These are phyloP conservation scores for Sebastes itinus DNA, from an alignment of 2,797 vertebrate genomes.

Conservation along the genomic window DNA sequence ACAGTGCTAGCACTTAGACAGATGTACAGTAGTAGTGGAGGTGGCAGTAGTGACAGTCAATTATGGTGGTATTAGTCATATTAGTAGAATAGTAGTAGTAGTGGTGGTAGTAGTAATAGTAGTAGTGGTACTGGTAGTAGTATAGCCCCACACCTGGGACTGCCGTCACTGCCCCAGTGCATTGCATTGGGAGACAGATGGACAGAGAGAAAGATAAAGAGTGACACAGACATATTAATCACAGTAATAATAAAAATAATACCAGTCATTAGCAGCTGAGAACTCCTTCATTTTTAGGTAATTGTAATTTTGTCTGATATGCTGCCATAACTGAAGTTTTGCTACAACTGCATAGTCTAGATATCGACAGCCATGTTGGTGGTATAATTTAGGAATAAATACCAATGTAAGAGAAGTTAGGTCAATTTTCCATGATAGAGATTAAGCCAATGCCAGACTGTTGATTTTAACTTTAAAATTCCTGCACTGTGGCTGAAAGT, in stretches of 20 bases:
- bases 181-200: slow-evolving; percentile 73
- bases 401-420: neutral
- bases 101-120: slow-evolving; percentile 5
- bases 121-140: slow-evolving; percentile 39
- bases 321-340: neutral
- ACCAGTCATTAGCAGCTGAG: neutral
- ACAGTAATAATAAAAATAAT: slow-evolving; percentile 12
- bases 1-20: slow-evolving; percentile 20
- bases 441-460: neutral
- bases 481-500: neutral
- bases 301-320: neutral
- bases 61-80: slow-evolving; percentile 75
- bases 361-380: neutral
- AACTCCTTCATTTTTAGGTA: neutral
- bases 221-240: slow-evolving; percentile 53
- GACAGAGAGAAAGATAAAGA: slow-evolving; percentile 65
- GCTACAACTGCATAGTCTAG: neutral
- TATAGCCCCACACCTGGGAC: slow-evolving; percentile 80
- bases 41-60: slow-evolving; percentile 56
- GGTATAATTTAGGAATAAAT: neutral
- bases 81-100: slow-evolving; percentile 64
- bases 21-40: slow-evolving; percentile 51
- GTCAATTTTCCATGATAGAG: neutral
- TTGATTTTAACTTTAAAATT: neutral
- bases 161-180: slow-evolving; percentile 77